phyloP scores from a whole-genome alignment of 2,113 vertebrate genomes.

The Naja naja region DNA sequence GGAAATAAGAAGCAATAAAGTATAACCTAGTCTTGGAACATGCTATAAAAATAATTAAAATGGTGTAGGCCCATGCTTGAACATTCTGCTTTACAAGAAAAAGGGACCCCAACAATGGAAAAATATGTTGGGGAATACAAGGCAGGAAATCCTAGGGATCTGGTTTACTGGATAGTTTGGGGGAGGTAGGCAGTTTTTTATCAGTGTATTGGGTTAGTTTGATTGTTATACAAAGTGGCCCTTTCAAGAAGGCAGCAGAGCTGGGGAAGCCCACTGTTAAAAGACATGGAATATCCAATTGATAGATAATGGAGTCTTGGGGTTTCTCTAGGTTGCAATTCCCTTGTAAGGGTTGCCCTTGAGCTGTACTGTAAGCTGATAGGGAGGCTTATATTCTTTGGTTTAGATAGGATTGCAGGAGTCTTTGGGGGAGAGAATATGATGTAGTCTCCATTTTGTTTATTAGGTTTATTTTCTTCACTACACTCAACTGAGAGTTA shows the following conservation, averaged over 20 bases:
- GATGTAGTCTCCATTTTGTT: not conserved
- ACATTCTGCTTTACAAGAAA: not conserved
- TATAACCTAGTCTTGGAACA: not conserved
- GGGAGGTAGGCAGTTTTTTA: not conserved
- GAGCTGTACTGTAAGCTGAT: not conserved
- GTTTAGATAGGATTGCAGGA: not conserved
- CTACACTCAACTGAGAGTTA: not conserved
- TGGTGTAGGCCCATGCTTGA: not conserved
- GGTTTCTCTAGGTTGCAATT: not conserved
- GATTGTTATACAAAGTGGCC: not conserved
- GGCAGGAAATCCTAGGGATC: not conserved
- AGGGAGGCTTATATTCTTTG: not conserved
- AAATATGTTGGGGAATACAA: not conserved
- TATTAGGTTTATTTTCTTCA: not conserved
- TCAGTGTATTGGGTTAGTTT: not conserved
- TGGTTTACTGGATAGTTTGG: not conserved
- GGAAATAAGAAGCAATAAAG: constrained; percentile 22
- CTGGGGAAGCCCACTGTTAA: not conserved
- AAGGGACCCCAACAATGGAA: not conserved
- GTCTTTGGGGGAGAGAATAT: not conserved
- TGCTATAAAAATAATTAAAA: not conserved
- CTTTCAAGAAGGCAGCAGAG: not conserved
- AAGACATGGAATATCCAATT: not conserved
- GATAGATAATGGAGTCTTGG: not conserved
- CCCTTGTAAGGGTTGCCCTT: not conserved